Evolutionary conservation across 1,140 invertebrate genomes (phyloP).

Genomic region (Neodiprion lecontei): DNA sequence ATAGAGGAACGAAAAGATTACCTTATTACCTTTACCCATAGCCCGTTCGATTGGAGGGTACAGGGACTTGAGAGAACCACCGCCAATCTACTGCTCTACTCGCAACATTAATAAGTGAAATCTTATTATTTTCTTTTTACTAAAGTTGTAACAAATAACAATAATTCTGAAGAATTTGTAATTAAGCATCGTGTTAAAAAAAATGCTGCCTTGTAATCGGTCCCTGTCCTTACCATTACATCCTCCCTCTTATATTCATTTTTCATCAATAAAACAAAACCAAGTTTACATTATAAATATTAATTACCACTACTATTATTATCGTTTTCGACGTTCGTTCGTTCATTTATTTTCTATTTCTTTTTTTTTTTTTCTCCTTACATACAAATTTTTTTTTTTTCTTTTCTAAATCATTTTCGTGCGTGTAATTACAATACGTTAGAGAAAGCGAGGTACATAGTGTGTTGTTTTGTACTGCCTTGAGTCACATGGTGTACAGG

Average conservation of each 20-base stretch:
- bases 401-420: background rate
- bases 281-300: background rate
- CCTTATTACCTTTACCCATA: background rate
- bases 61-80: background rate
- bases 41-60: background rate
- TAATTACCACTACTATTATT: background rate
- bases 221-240: slow-evolving; percentile 53
- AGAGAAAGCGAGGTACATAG: background rate
- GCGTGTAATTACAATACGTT: background rate
- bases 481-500: slow-evolving; percentile 59
- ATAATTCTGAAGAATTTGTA: slow-evolving; percentile 2
- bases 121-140: slow-evolving; percentile 6
- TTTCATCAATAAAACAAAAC: background rate
- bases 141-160: slow-evolving; percentile 8
- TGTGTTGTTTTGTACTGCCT: slow-evolving; percentile 52
- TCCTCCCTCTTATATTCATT: slow-evolving; percentile 42
- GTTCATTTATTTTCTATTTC: background rate
- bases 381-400: background rate
- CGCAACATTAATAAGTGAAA: background rate
- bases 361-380: background rate
- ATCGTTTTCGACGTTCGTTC: background rate
- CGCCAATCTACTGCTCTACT: background rate
- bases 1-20: slow-evolving; percentile 37
- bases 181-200: slow-evolving; percentile 6
- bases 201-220: slow-evolving; percentile 24